Percentiles rank a stretch among this genome's conserved stretches.
Conservation (phyloP, 2,888 invertebrate genomes). For the Andrena camellia region DNA sequence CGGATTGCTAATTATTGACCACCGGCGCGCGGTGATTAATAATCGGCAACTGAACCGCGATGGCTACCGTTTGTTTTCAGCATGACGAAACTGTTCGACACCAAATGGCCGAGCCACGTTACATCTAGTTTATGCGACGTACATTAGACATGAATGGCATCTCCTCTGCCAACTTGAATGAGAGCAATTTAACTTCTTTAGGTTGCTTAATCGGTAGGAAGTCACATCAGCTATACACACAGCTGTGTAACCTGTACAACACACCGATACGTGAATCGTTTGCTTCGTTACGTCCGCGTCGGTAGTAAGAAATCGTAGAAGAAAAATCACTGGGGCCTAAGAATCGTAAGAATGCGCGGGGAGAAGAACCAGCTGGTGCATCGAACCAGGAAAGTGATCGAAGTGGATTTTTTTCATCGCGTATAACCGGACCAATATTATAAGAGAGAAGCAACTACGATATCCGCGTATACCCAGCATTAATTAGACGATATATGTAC, state of each 20-base stretch:
- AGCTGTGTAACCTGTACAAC: constrained; percentile 71
- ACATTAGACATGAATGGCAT: constrained; percentile 85
- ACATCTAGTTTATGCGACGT: constrained; percentile 85
- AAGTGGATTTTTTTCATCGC: background rate
- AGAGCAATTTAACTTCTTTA: constrained; percentile 85
- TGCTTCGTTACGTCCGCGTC: constrained; percentile 38
- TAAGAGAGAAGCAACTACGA: too few relatives aligned
- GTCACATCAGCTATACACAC: constrained; percentile 81
- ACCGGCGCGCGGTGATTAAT: constrained; percentile 35
- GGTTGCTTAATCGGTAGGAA: constrained; percentile 85
- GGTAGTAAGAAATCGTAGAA: constrained; percentile 38
- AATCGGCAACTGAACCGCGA: constrained; percentile 34
- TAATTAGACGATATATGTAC: too few relatives aligned
- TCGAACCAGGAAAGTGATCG: background rate
- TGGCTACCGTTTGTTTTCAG: constrained; percentile 50
- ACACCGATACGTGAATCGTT: constrained; percentile 68
- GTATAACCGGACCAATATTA: too few relatives aligned
- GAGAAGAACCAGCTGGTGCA: background rate
- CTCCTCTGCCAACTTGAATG: constrained; percentile 85
- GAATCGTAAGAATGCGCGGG: background rate
- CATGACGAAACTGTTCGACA: constrained; percentile 54
- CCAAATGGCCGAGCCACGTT: constrained; percentile 82
- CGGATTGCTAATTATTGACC: constrained; percentile 34
- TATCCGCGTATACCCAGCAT: too few relatives aligned
- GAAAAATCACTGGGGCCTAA: constrained; percentile 27